These are phyloP conservation scores for Fragum whitleyi DNA, from an alignment of 2,888 invertebrate species.

Conservation along the genomic window DNA sequence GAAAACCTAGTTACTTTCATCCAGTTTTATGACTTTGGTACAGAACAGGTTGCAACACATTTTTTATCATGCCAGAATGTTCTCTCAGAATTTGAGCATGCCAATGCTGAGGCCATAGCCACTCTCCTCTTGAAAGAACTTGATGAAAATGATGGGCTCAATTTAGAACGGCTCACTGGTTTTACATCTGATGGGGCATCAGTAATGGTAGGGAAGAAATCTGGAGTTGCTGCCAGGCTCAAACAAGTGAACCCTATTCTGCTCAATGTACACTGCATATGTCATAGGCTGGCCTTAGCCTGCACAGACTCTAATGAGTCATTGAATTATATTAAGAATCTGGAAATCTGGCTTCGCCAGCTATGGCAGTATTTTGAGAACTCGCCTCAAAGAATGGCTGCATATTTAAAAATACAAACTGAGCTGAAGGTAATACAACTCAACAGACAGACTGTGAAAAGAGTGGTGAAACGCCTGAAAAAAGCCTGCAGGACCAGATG, in stretches of 20 bases:
- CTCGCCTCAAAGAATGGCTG: conserved; percentile 55
- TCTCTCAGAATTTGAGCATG: conserved; percentile 28
- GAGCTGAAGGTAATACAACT: conserved; percentile 50
- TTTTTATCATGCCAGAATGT: conserved; percentile 40
- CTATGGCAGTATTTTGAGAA: conserved; percentile 60
- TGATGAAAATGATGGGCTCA: neutral
- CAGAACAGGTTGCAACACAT: conserved; percentile 32
- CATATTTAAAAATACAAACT: too few relatives aligned
- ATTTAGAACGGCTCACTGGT: conserved; percentile 25
- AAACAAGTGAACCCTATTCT: too few relatives aligned
- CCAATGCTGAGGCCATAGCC: conserved; percentile 43
- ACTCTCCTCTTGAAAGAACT: neutral
- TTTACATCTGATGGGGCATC: conserved; percentile 50
- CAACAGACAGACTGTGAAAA: too few relatives aligned
- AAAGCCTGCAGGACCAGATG: too few relatives aligned
- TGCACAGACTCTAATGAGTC: too few relatives aligned
- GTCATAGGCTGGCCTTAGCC: too few relatives aligned
- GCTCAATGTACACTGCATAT: too few relatives aligned
- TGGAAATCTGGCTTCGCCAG: conserved; percentile 49
- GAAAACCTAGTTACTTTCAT: too few relatives aligned
- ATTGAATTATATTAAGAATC: conserved; percentile 44
- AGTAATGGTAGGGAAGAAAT: conserved; percentile 49
- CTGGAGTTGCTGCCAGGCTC: too few relatives aligned
- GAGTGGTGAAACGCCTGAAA: too few relatives aligned
- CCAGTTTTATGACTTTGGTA: conserved; percentile 27